These are phyloP conservation scores for Acronicta alni DNA, from an alignment of 2,888 invertebrate genomes.

Conservation along the genomic window DNA sequence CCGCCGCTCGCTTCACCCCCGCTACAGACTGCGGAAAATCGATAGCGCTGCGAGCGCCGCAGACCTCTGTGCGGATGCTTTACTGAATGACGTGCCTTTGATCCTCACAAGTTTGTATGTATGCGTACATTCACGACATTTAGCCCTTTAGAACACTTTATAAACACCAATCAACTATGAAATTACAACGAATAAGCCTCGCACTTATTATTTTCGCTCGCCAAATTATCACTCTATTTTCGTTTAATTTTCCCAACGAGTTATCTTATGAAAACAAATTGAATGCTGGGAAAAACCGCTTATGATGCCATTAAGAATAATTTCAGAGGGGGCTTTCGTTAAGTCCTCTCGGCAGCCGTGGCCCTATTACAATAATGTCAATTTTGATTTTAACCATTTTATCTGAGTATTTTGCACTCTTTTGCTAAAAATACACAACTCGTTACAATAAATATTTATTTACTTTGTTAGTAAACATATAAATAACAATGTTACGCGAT, in stretches of 20 bases:
- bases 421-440: conserved; percentile 7
- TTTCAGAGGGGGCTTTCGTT: conserved; percentile 61
- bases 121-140: conserved; percentile 23
- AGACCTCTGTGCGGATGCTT: conserved; percentile 71
- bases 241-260: conserved; percentile 70
- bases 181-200: conserved; percentile 29
- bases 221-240: conserved; percentile 63
- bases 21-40: conserved; percentile 82
- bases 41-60: conserved; percentile 80
- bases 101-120: conserved; percentile 61
- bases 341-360: conserved; percentile 62
- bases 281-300: conserved; percentile 72
- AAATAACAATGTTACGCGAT: background rate
- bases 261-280: conserved; percentile 74
- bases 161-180: conserved; percentile 34
- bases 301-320: conserved; percentile 71
- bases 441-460: conserved; percentile 4
- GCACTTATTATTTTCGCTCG: conserved; percentile 33
- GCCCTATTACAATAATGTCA: conserved; percentile 67
- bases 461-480: background rate
- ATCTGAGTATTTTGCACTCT: conserved; percentile 29
- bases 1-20: conserved; percentile 46
- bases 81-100: conserved; percentile 66
- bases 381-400: conserved; percentile 60
- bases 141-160: conserved; percentile 1